phyloP scores from a whole-genome alignment of 2,113 vertebrate genomes.

The Pedetes capensis region DNA sequence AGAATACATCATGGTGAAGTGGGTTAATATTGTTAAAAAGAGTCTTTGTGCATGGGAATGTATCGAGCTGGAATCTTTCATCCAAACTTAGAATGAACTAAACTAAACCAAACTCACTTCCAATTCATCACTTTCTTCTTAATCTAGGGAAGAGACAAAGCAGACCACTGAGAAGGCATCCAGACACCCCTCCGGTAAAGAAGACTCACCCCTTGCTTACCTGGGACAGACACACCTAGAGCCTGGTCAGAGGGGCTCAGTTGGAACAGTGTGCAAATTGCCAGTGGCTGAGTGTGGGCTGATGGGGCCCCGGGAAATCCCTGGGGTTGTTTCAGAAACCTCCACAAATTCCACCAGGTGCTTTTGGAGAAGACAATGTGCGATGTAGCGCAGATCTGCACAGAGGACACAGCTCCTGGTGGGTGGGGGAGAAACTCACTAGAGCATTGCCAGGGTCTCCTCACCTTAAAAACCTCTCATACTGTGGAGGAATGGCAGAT shows the following conservation, averaged over 20 bases:
- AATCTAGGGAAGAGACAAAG: neutral
- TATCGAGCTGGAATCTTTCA: neutral
- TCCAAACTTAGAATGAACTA: neutral
- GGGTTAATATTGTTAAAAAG: neutral
- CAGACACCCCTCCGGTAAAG: neutral
- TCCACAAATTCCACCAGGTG: no score
- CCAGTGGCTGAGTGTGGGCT: neutral
- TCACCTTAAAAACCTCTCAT: neutral
- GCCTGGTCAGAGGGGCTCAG: neutral
- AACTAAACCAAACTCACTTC: neutral
- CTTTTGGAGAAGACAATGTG: neutral
- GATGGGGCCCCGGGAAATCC: no score
- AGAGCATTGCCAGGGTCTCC: neutral
- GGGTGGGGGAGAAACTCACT: neutral
- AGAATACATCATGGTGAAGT: neutral
- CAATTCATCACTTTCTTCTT: neutral
- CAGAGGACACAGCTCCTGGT: neutral
- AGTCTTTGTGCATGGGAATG: neutral
- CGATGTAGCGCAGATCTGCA: neutral
- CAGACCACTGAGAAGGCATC: neutral
- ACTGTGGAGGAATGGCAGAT: neutral
- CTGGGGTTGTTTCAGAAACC: neutral
- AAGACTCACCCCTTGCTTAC: no score
- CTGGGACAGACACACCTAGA: neutral
- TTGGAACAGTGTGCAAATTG: fast-evolving